phyloP scores from a whole-genome alignment of 2,113 vertebrate genomes.

The Rhynchopsitta pachyrhyncha region DNA sequence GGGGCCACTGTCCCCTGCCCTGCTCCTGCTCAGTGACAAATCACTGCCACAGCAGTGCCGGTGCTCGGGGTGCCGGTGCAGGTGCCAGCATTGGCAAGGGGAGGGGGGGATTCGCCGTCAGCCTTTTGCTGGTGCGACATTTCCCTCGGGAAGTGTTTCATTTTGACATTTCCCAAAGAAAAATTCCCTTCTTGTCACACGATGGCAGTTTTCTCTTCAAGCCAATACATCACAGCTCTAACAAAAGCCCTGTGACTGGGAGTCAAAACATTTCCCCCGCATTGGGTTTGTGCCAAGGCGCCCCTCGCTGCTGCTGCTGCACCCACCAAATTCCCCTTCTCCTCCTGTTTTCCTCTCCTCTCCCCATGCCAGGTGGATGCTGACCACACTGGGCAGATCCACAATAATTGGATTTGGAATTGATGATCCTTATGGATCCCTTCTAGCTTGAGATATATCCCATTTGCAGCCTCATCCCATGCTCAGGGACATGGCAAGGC shows the following conservation, averaged over 20 bases:
- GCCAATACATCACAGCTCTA: not conserved
- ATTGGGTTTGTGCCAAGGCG: not conserved
- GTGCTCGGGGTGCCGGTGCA: not conserved
- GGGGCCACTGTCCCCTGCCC: not conserved
- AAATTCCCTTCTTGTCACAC: not conserved
- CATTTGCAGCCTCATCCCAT: not conserved
- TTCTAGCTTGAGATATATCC: not conserved
- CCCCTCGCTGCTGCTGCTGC: not conserved
- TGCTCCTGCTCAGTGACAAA: not conserved
- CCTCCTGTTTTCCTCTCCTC: not conserved
- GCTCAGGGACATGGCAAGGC: not conserved
- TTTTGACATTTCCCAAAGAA: slow-evolving; percentile 1
- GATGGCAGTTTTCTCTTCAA: not conserved
- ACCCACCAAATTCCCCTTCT: fast-evolving
- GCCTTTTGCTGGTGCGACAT: not conserved
- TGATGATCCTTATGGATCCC: not conserved
- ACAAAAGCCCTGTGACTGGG: not conserved
- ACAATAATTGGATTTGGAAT: fast-evolving
- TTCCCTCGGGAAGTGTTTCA: not conserved
- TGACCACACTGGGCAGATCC: not conserved
- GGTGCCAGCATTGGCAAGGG: not conserved
- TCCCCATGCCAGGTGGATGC: fast-evolving
- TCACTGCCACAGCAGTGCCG: not conserved
- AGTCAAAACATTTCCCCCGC: not conserved
- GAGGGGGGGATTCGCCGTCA: not conserved